Conservation (phyloP, 1,140 invertebrate species). For the Drosophila nasuta region DNA sequence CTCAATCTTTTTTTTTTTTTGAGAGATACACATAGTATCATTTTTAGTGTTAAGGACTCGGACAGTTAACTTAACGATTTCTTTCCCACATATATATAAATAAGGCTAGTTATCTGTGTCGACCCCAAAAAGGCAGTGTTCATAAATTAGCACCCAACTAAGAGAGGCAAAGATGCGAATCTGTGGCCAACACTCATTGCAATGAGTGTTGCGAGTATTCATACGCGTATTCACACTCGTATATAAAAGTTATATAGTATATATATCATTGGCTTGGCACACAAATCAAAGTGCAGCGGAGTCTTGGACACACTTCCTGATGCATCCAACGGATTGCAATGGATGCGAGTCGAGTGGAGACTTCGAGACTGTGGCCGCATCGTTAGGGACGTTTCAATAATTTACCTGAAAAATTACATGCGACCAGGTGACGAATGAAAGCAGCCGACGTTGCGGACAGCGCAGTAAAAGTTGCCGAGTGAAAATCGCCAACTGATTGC, state of each 20-base stretch:
- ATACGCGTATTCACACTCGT: background rate
- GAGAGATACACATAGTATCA: background rate
- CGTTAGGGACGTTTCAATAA: constrained; percentile 63
- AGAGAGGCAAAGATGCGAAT: constrained; percentile 35
- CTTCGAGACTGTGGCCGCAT: constrained; percentile 9
- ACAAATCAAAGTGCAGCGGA: constrained; percentile 52
- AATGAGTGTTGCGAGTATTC: constrained; percentile 6
- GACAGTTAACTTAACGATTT: background rate
- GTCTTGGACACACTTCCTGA: constrained; percentile 43
- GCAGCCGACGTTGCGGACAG: constrained; percentile 59
- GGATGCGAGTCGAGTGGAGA: constrained; percentile 3
- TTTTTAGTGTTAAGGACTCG: constrained; percentile 13
- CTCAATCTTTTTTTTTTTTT: background rate
- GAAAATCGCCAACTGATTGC: constrained; percentile 76
- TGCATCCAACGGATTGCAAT: constrained; percentile 24
- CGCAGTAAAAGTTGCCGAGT: constrained; percentile 70
- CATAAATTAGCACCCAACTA: constrained; percentile 45
- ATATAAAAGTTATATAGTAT: background rate
- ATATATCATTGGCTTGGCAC: constrained; percentile 45
- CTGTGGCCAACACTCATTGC: constrained; percentile 12
- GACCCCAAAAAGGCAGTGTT: constrained; percentile 35
- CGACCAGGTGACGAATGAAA: constrained; percentile 73
- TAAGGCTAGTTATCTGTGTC: constrained; percentile 24
- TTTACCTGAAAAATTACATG: constrained; percentile 59
- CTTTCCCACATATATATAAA: constrained; percentile 9